Conservation (phyloP, 1,140 invertebrate genomes). For the Conopomorpha cramerella region DNA sequence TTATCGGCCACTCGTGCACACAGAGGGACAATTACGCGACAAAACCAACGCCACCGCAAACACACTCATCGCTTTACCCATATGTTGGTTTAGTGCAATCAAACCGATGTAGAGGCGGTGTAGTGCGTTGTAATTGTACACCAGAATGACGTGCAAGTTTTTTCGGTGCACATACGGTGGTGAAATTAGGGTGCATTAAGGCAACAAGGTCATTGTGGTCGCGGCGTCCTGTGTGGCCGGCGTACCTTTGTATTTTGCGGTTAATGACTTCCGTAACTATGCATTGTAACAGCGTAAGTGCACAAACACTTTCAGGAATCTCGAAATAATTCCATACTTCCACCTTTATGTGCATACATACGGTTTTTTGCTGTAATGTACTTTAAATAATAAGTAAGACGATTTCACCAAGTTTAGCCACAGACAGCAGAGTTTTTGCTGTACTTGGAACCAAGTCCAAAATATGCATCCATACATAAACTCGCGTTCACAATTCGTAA, state of each 20-base stretch:
- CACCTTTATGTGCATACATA: not conserved
- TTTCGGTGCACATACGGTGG: slow-evolving; percentile 25
- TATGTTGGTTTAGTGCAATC: no score
- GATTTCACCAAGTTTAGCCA: not conserved
- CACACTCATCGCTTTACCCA: no score
- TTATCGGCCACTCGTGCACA: slow-evolving; percentile 52
- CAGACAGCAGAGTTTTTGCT: not conserved
- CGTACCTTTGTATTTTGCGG: slow-evolving; percentile 17
- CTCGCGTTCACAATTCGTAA: no score
- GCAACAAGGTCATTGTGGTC: slow-evolving; percentile 37
- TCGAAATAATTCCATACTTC: slow-evolving; percentile 3
- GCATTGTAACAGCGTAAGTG: not conserved
- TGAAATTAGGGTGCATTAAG: slow-evolving; percentile 57
- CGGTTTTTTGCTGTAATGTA: not conserved
- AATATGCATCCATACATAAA: no score
- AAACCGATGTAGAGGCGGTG: no score
- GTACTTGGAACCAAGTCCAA: not conserved
- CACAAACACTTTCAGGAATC: not conserved
- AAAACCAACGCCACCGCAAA: no score
- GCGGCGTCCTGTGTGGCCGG: slow-evolving; percentile 19
- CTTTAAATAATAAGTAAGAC: not conserved
- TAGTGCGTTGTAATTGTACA: no score
- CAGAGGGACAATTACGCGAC: no score
- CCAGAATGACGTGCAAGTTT: slow-evolving; percentile 42
- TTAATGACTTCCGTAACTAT: slow-evolving; percentile 16